These are phyloP conservation scores for Melanotaenia duboulayi DNA, from an alignment of 2,113 vertebrate species.

Conservation along the genomic window DNA sequence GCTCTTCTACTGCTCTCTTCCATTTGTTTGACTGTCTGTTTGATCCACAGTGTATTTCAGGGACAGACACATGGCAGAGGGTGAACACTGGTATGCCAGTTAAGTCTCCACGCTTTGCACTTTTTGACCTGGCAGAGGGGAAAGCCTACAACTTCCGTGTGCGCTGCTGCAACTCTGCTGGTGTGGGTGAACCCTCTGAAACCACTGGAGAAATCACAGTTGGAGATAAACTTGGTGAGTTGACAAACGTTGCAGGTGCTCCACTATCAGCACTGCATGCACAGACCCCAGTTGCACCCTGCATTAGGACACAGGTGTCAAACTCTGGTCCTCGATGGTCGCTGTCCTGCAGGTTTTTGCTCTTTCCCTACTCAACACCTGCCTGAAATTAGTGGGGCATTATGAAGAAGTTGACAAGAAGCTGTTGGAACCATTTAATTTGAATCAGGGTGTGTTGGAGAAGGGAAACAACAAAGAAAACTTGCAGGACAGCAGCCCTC, in stretches of 20 bases:
- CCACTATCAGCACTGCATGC: not conserved
- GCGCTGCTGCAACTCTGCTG: constrained; percentile 96
- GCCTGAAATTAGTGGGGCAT: too few species aligned
- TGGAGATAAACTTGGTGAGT: constrained; percentile 93
- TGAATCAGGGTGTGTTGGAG: too few species aligned
- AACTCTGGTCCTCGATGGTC: too few species aligned
- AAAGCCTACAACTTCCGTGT: constrained; percentile 96
- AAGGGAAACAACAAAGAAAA: too few species aligned
- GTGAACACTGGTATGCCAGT: constrained; percentile 96
- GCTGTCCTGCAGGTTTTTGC: too few species aligned
- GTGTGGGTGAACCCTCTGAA: constrained; percentile 89
- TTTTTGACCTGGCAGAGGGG: constrained; percentile 94
- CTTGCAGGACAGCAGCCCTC: too few species aligned
- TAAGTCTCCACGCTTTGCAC: constrained; percentile 96
- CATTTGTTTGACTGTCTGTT: constrained; percentile 6
- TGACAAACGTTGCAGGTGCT: not conserved
- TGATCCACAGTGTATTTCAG: constrained; percentile 85
- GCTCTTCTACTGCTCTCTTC: not conserved
- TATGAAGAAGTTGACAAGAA: too few species aligned
- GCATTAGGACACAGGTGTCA: too few species aligned
- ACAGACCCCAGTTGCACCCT: not conserved
- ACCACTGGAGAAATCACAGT: constrained; percentile 88
- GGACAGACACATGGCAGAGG: constrained; percentile 93
- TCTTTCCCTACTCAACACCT: too few species aligned
- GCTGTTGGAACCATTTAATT: too few species aligned